A percentile compares a stretch with the other conserved stretches of the same genome.
Evolutionary conservation across 2,797 vertebrate species (phyloP).

Genomic region (Muscicapa comitata): DNA sequence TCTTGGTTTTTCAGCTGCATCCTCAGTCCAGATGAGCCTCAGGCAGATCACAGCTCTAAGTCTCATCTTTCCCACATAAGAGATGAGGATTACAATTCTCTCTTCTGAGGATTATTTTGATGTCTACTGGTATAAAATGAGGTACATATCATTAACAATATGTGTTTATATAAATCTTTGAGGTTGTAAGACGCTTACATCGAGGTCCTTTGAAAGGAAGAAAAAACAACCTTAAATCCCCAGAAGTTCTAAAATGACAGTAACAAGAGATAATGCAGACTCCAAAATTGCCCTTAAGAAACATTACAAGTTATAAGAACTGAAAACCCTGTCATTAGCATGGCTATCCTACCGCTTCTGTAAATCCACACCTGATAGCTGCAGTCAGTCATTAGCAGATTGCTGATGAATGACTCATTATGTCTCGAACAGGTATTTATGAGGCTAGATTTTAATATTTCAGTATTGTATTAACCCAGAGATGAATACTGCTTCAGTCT

Average conservation of each 20-base stretch:
- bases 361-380: neutral
- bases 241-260: neutral
- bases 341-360: neutral
- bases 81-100: neutral
- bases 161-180: neutral
- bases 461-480: neutral
- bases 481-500: neutral
- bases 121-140: neutral
- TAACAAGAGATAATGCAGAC: neutral
- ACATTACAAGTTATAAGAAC: neutral
- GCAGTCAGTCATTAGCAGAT: neutral
- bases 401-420: constrained; percentile 20
- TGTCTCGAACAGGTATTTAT: neutral
- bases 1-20: neutral
- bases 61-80: neutral
- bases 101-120: constrained; percentile 20
- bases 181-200: neutral
- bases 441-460: constrained; percentile 20
- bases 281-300: neutral
- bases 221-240: neutral
- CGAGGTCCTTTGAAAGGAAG: neutral
- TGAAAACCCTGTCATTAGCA: neutral
- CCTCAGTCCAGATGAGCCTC: neutral
- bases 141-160: neutral
- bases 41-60: neutral